Base-by-base conservation (phyloP, 2,888 invertebrate species). In the Lasioglossum villosulum region DNA sequence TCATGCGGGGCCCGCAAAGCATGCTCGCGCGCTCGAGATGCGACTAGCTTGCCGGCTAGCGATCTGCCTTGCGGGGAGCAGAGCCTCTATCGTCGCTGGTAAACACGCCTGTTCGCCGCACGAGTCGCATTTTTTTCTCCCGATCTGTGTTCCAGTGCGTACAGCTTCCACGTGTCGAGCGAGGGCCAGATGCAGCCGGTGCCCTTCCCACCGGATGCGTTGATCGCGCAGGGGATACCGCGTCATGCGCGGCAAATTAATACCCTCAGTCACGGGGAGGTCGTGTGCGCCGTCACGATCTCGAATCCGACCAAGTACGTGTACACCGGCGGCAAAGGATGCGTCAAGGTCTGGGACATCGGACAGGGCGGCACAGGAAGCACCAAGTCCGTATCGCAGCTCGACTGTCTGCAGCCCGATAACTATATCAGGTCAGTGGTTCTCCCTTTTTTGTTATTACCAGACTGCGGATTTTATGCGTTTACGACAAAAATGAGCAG, bases 331-430 rank as follows among this genome's bases (percentile, higher is more conserved):
- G 99, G 99, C 88, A 99, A 99, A 95, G 98, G 98, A 80, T 98
- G 99, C 96, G 99, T 99, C 91, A 99, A 99, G 96, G 98, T 99
- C 84, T 99, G 99, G 99, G 99, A 99, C 96, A 98, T 99, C 95
- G 97, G 98, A 95, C 98, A 98, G 94, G 98, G 98, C 42, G 97
- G 97, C 87, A 96, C 88, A 97, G 96, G 95, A 97, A 97, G 92
- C 98, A 98, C 78, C 52, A 52, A 52, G 52, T 52, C 52, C 52
- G 98, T 99, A 87, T 98, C 98, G 87, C 98, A 98, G 95, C 96
- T 99, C 90, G 98, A 99, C 95, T 99, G 99, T 95, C 96, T 99
- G 96, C 98, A 98, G 97, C 96, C 98, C 90, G 99, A 99, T 95
- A 99, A 98, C 96, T 99, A 99, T 96, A 99, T 99, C 92, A 96